Evolutionary conservation across 2,888 invertebrate species (phyloP).

Genomic region (Conomelus anceps): DNA sequence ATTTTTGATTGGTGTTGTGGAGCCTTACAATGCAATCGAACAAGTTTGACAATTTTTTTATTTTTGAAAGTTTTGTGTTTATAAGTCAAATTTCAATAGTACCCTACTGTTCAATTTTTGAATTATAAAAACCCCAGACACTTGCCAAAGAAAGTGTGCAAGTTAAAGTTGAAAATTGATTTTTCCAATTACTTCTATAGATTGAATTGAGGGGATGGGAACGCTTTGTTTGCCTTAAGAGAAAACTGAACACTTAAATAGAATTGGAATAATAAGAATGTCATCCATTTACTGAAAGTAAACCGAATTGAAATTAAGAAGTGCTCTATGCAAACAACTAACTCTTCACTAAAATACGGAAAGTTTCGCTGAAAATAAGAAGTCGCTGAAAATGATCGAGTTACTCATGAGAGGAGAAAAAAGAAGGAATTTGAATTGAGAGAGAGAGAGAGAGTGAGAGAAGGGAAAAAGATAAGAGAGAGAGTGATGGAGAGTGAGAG

Average conservation of each 20-base stretch:
- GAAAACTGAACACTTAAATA: neutral
- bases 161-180: too few relatives aligned
- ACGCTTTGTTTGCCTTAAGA: neutral
- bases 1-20: too few relatives aligned
- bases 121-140: neutral
- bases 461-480: neutral
- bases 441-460: neutral
- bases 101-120: too few relatives aligned
- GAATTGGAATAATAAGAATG: neutral
- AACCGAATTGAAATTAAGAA: neutral
- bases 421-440: neutral
- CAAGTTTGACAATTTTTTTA: too few relatives aligned
- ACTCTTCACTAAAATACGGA: neutral
- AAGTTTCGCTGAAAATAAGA: neutral
- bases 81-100: too few relatives aligned
- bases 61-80: too few relatives aligned
- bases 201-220: neutral
- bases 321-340: neutral
- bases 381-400: neutral
- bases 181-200: neutral
- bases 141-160: neutral
- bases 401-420: neutral
- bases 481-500: neutral
- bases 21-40: too few relatives aligned
- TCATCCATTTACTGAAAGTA: neutral